Conservation (phyloP, 2,113 vertebrate species). For the Cheirogaleus medius region DNA sequence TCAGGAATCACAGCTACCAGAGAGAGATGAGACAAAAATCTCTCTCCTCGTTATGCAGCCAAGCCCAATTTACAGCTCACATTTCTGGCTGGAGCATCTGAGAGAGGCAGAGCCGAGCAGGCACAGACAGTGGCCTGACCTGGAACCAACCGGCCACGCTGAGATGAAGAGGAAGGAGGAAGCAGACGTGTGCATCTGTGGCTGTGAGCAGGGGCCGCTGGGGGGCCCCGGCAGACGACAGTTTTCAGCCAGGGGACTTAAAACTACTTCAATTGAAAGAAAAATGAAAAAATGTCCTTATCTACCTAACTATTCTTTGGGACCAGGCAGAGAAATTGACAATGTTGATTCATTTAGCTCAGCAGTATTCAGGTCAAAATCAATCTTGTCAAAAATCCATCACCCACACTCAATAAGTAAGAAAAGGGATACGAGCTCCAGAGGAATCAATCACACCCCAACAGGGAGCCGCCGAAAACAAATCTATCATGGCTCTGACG, state of each 20-base stretch:
- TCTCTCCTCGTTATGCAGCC: not conserved
- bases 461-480: conserved; percentile 69
- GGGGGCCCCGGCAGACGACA: not conserved
- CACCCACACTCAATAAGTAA: conserved; percentile 77
- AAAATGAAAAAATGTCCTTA: conserved; percentile 76
- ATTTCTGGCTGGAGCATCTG: not conserved
- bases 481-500: conserved; percentile 77
- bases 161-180: not conserved
- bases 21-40: conserved; percentile 19
- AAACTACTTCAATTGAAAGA: conserved; percentile 45
- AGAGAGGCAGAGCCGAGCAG: not conserved
- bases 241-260: not conserved
- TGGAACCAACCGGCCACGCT: not conserved
- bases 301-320: conserved; percentile 63
- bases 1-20: not conserved
- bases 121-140: not conserved
- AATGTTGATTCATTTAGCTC: conserved; percentile 81
- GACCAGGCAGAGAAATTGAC: conserved; percentile 76
- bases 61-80: not conserved
- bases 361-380: conserved; percentile 83
- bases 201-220: not conserved
- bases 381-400: conserved; percentile 85
- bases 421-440: conserved; percentile 73
- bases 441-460: conserved; percentile 81
- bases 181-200: not conserved